Percentiles rank a stretch among this genome's conserved stretches.
phyloP scores from a whole-genome alignment of 2,888 invertebrate species.

The Slavum lentiscoides region DNA sequence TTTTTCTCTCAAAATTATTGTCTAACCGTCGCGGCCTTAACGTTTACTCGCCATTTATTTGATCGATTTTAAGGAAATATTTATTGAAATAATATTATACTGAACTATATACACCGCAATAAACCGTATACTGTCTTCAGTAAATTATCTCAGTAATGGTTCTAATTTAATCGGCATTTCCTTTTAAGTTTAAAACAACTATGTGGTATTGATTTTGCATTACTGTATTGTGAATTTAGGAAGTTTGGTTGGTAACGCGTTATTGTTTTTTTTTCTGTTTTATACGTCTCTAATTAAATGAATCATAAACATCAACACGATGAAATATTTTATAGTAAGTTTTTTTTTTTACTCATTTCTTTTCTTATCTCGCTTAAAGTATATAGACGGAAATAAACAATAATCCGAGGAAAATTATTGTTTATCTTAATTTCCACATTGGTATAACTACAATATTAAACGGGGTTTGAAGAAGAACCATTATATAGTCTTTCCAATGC shows the following conservation, averaged over 20 bases:
- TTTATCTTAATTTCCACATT: too few species aligned
- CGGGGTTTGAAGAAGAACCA: too few species aligned
- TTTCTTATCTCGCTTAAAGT: too few species aligned
- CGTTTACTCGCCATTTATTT: neutral
- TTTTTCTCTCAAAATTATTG: neutral
- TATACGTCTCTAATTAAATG: too few species aligned
- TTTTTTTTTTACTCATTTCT: too few species aligned
- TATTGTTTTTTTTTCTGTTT: neutral
- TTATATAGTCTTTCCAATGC: too few species aligned
- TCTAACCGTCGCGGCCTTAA: neutral
- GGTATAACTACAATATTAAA: too few species aligned
- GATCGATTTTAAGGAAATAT: slow-evolving; percentile 1
- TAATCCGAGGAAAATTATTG: too few species aligned
- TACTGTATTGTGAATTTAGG: neutral
- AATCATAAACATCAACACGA: too few species aligned
- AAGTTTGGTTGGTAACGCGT: neutral
- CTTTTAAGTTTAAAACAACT: slow-evolving; percentile 13
- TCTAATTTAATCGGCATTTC: slow-evolving; percentile 15
- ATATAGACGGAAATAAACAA: too few species aligned
- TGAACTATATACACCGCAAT: neutral
- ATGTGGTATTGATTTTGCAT: slow-evolving; percentile 15
- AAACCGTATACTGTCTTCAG: neutral
- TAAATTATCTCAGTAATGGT: slow-evolving; percentile 6
- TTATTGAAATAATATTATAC: slow-evolving; percentile 14
- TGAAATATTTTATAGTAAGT: too few species aligned